Conservation (phyloP, 2,797 vertebrate genomes). For the Crax fasciolata region DNA sequence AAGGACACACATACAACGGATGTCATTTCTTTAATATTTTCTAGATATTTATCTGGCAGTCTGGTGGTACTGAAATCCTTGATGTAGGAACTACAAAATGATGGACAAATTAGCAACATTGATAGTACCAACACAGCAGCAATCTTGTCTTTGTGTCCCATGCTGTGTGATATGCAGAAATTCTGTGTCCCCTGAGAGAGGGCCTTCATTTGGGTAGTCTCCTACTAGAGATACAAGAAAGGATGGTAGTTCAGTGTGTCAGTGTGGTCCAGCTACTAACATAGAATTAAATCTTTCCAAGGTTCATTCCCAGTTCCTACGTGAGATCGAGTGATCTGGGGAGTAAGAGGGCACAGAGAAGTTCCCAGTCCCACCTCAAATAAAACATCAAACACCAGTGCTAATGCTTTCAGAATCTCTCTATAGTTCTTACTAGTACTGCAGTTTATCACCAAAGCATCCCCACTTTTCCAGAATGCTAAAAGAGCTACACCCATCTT, state of each 20-base stretch:
- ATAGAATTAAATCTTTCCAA: neutral
- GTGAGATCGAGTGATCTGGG: neutral
- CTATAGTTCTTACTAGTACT: neutral
- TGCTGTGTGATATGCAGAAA: neutral
- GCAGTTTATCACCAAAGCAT: neutral
- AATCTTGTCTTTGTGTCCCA: neutral
- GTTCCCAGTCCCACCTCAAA: neutral
- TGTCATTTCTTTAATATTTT: neutral
- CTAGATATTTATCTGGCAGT: neutral
- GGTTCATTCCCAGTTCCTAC: neutral
- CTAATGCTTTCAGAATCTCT: neutral
- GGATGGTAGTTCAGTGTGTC: neutral
- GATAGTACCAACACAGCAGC: neutral
- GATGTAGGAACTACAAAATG: neutral
- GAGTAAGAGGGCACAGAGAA: neutral
- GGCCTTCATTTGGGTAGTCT: neutral
- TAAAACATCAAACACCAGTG: neutral
- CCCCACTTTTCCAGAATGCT: neutral
- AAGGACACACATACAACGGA: fast-evolving
- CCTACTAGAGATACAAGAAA: neutral
- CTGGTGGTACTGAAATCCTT: neutral
- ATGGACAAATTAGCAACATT: neutral
- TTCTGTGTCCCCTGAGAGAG: neutral
- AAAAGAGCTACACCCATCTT: neutral
- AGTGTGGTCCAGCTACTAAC: neutral